phyloP scores from a whole-genome alignment of 2,888 invertebrate species.

The Suillia variegata region DNA sequence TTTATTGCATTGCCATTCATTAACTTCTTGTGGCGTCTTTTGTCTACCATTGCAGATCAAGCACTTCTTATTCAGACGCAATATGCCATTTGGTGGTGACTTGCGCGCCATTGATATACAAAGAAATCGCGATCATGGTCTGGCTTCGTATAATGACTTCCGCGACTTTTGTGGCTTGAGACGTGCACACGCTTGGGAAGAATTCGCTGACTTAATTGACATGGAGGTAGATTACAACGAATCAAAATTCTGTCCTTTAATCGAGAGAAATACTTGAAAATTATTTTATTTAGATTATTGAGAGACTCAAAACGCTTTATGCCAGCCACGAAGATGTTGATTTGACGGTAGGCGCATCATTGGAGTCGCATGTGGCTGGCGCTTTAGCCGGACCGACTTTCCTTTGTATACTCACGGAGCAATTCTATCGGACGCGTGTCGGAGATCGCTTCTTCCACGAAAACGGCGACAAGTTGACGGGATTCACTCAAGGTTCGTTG shows the following conservation, averaged over 20 bases:
- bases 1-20: too few relatives aligned
- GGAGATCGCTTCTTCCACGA: constrained; percentile 90
- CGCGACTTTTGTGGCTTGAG: constrained; percentile 77
- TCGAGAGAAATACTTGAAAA: background rate
- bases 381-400: constrained; percentile 86
- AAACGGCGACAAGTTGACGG: constrained; percentile 67
- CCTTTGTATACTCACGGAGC: constrained; percentile 84
- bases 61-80: constrained; percentile 70
- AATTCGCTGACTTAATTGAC: constrained; percentile 72
- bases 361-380: constrained; percentile 78
- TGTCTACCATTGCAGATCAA: constrained; percentile 64
- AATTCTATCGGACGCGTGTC: constrained; percentile 83
- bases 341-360: constrained; percentile 80
- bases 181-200: constrained; percentile 72
- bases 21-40: background rate
- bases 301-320: constrained; percentile 69
- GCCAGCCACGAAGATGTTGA: constrained; percentile 82
- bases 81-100: constrained; percentile 77
- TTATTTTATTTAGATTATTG: constrained; percentile 62
- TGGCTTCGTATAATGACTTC: constrained; percentile 78
- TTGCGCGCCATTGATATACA: constrained; percentile 83
- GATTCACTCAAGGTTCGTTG: constrained; percentile 73
- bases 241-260: too few relatives aligned
- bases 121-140: constrained; percentile 84
- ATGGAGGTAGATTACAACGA: constrained; percentile 62